Percentiles rank a stretch among this genome's conserved stretches.
phyloP scores from a whole-genome alignment of 2,797 vertebrate genomes.

The Pangasius krempfi region DNA sequence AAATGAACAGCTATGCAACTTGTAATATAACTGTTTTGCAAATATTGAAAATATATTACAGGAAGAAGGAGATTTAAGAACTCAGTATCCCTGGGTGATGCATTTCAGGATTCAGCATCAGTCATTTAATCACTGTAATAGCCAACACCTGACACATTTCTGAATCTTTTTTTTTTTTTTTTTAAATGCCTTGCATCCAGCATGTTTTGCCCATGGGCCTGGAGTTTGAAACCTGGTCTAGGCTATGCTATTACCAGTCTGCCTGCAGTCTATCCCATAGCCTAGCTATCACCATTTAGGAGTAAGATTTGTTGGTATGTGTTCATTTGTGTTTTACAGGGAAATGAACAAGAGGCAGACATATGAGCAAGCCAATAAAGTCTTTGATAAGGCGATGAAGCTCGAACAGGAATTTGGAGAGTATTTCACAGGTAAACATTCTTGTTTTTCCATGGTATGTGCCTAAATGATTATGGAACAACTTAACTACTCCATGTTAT shows the following conservation, averaged over 20 bases:
- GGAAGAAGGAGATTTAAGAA: neutral
- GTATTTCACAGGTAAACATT: constrained; percentile 91
- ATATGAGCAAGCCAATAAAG: constrained; percentile 97
- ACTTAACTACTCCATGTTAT: neutral
- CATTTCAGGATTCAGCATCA: neutral
- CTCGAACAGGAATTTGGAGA: constrained; percentile 99
- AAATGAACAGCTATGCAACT: neutral
- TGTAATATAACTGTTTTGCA: neutral
- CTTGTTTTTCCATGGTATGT: neutral
- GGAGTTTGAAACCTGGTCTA: neutral
- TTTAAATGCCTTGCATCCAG: neutral
- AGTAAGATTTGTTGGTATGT: neutral
- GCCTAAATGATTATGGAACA: neutral
- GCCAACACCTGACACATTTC: neutral
- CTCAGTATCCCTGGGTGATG: neutral
- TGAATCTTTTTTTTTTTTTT: neutral
- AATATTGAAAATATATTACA: neutral
- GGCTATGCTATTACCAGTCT: neutral
- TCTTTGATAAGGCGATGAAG: constrained; percentile 98
- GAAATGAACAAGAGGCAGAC: constrained; percentile 99
- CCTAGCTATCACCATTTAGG: neutral
- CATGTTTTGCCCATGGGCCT: neutral
- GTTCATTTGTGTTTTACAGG: constrained; percentile 72
- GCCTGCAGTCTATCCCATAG: neutral
- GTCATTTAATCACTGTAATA: neutral